phyloP scores from a whole-genome alignment of 2,113 vertebrate species.

The Carassius auratus region DNA sequence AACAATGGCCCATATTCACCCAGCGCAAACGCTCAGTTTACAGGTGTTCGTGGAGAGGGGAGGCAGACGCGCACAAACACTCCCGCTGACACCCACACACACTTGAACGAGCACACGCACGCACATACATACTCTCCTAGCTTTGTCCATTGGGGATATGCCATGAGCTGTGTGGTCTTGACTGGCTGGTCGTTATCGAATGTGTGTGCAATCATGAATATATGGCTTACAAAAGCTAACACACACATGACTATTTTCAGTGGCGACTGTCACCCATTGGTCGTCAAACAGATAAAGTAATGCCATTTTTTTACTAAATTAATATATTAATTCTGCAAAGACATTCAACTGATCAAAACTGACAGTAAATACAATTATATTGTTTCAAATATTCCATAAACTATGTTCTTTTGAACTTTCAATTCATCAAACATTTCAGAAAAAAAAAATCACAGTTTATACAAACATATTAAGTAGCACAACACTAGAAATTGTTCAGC shows the following conservation, averaged over 20 bases:
- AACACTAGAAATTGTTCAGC: no score
- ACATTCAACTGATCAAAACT: no score
- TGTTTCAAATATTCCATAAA: no score
- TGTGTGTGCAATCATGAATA: not conserved
- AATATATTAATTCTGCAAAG: no score
- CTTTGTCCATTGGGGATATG: slow-evolving; percentile 59
- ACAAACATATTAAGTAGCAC: no score
- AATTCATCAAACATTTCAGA: no score
- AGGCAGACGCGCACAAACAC: slow-evolving; percentile 57
- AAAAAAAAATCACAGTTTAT: no score
- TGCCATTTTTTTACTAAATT: no score
- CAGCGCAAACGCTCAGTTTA: slow-evolving; percentile 79
- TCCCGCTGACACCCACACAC: slow-evolving; percentile 23
- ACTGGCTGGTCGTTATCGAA: slow-evolving; percentile 63
- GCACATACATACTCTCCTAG: slow-evolving; percentile 29
- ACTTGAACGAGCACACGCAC: slow-evolving; percentile 35
- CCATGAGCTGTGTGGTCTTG: slow-evolving; percentile 73
- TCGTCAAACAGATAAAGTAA: not conserved
- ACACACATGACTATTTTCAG: not conserved
- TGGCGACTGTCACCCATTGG: not conserved
- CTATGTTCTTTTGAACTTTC: no score
- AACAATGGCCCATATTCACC: slow-evolving; percentile 87
- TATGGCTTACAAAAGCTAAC: not conserved
- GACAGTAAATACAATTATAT: no score
- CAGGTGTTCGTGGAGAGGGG: slow-evolving; percentile 87